A percentile compares a stretch with the other conserved stretches of the same genome.
phyloP scores from a whole-genome alignment of 2,797 vertebrate genomes.

The Pangasius krempfi region DNA sequence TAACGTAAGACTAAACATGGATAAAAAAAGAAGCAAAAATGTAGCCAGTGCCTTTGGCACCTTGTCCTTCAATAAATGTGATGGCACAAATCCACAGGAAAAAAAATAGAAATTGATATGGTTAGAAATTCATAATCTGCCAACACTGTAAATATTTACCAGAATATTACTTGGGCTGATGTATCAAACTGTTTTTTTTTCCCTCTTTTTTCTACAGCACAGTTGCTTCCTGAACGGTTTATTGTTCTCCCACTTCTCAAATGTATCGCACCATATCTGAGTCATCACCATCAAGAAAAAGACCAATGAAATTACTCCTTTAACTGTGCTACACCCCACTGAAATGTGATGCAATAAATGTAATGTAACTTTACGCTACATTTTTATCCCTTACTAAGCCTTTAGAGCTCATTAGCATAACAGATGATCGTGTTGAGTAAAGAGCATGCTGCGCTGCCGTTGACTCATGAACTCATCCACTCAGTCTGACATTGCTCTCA shows the following conservation, averaged over 20 bases:
- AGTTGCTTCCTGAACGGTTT: not conserved
- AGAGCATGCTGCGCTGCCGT: not conserved
- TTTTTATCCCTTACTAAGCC: not conserved
- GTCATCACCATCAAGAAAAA: not conserved
- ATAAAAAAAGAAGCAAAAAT: not conserved
- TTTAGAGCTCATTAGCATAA: not conserved
- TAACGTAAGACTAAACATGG: not conserved
- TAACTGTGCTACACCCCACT: not conserved
- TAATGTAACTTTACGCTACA: not conserved
- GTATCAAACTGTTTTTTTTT: not conserved
- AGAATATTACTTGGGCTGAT: not conserved
- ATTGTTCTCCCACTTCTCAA: not conserved
- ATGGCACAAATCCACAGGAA: not conserved
- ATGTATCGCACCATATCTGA: not conserved
- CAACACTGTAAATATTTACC: not conserved
- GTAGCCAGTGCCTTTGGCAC: not conserved
- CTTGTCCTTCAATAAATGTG: not conserved
- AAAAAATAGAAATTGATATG: too few species aligned
- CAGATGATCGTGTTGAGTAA: conserved; percentile 7
- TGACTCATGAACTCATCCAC: conserved; percentile 1
- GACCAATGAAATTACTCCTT: not conserved
- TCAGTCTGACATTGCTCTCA: conserved; percentile 39
- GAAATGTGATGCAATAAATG: not conserved
- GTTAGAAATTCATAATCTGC: not conserved
- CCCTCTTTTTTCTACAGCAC: not conserved